Percentiles rank a stretch among this genome's conserved stretches.
Conservation (phyloP, 2,797 vertebrate species). For the Columba guinea region DNA sequence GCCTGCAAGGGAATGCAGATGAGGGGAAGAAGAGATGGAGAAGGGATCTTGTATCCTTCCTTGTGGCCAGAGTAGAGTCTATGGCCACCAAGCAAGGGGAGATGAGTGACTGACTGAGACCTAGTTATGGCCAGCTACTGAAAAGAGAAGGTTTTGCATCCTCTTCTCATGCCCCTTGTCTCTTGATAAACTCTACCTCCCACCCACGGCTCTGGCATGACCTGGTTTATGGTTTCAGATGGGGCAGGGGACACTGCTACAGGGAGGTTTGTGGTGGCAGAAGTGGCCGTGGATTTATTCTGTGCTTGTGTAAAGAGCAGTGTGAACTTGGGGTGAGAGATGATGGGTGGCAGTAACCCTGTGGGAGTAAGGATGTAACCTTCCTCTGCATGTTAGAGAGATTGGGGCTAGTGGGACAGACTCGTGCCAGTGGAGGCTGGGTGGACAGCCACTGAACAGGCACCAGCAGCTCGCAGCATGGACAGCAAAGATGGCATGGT, state of each 20-base stretch:
- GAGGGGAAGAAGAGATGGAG: not conserved
- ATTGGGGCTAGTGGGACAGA: not conserved
- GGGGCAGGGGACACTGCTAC: not conserved
- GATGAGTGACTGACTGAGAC: not conserved
- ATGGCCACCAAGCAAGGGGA: not conserved
- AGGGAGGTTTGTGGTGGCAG: not conserved
- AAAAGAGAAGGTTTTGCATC: not conserved
- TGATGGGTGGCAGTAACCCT: not conserved
- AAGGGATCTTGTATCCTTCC: not conserved
- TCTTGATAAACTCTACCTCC: not conserved
- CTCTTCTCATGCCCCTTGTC: not conserved
- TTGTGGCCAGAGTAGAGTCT: not conserved
- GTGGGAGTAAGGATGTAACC: not conserved
- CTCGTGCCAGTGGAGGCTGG: accelerated
- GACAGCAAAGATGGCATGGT: not conserved
- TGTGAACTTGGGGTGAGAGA: not conserved
- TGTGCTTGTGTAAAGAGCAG: not conserved
- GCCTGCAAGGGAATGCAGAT: not conserved
- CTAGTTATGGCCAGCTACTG: not conserved
- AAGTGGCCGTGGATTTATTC: not conserved
- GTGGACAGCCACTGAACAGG: not conserved
- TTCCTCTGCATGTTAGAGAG: not conserved
- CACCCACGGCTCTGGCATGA: not conserved
- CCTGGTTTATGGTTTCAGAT: not conserved
- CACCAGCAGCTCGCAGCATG: not conserved